Evolutionary conservation across 2,113 vertebrate species (phyloP), one percentile per base, ranked within the genome.

Genomic region (Nerophis lumbriciformis): DNA sequence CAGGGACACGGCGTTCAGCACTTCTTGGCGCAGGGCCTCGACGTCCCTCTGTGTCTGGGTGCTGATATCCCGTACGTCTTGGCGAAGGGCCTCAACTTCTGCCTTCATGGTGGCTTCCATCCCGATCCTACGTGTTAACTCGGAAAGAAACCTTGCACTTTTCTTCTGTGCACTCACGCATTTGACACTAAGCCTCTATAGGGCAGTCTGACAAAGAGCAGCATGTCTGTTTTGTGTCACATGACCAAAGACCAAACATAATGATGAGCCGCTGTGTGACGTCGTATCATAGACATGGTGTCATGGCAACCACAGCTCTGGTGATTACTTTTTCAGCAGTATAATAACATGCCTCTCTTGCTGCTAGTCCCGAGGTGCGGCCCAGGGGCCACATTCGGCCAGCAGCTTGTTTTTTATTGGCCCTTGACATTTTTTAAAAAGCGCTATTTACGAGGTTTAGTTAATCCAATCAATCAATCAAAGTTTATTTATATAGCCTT

Each of bases 201-300:
- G 2, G 13, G 37, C 28, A 54, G 53, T 4, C 7, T 7, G 1
- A 14, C 55, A 57, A 21, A 45, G 10, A 11, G 4, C 10, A 16
- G 9, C 38, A 10, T 6, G 1, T 11, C 36, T 19, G 38, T 56
- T 39, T 56, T 6, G 36, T 16, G 15, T 39, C 36, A 10, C n/a
- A 5, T 6, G 16, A 45, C 39, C 19, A 57, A 42, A 42, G 55
- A 6, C 38, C 0, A 44, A 39, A 44, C 55, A 7, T n/a, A 44
- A 19, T 44, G 55, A 57, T 57, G 55, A 57, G 38, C 55, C 8
- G 10, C 55, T 57, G 55, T 57, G 55, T 44, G 55, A 57, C 44
- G 55, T 44, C 55, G 7, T 13, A 42, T 44, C 55, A 57, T 11
- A 42, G 54, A 57, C 39, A 35, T 12, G 50, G 9, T 51, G 49